Percentiles rank a stretch among this genome's conserved stretches.
Evolutionary conservation across 2,113 vertebrate genomes (phyloP).

Genomic region (Phylloscopus trochilus): DNA sequence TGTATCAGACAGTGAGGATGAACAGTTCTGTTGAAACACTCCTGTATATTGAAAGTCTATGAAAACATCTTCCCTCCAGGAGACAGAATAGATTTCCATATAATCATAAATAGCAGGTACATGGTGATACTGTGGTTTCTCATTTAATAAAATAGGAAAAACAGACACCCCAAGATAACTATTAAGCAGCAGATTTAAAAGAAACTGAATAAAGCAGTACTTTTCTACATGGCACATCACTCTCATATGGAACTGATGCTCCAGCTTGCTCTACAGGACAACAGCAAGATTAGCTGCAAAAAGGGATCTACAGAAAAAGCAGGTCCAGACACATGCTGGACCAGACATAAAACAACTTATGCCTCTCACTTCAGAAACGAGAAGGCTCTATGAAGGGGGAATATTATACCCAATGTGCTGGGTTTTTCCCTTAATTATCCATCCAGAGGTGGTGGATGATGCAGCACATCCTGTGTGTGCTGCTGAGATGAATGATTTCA

Average conservation of each 20-base stretch:
- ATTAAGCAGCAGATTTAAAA: neutral
- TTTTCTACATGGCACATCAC: neutral
- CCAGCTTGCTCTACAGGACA: neutral
- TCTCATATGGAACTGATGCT: neutral
- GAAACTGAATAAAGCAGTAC: neutral
- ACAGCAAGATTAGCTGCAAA: neutral
- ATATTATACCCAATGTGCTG: neutral
- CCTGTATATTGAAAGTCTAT: neutral
- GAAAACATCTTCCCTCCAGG: neutral
- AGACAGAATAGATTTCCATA: neutral
- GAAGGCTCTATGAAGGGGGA: neutral
- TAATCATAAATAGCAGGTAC: neutral
- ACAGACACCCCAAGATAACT: neutral
- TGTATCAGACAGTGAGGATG: neutral
- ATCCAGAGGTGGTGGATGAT: neutral
- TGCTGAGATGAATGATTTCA: neutral
- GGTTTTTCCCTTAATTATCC: neutral
- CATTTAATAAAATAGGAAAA: neutral
- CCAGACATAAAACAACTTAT: neutral
- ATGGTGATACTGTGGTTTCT: accelerated
- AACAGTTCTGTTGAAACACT: neutral
- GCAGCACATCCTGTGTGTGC: neutral
- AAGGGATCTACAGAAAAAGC: neutral
- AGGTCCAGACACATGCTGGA: neutral
- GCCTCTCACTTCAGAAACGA: neutral